Evolutionary conservation across 2,113 vertebrate genomes (phyloP), one percentile per base, ranked within the genome.

Genomic region (Apistogramma diplotaenia): DNA sequence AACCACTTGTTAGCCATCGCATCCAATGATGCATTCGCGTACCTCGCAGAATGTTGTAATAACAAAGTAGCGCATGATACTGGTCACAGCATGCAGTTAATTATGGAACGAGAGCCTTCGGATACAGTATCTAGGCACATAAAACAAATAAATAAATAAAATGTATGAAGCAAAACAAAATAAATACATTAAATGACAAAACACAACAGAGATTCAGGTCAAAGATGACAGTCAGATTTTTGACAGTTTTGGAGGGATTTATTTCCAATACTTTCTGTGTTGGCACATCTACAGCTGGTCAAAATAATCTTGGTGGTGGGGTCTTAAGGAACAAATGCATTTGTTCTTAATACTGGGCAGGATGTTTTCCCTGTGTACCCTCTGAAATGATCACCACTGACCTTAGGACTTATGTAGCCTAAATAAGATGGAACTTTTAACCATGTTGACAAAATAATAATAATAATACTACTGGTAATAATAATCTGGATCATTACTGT

Each of bases 21-120:
- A 11, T 33, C 43, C 23, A 2, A 8, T 82, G 92, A 10, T 83
- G 85, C 89, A 1, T 93, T 92, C 85, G 81, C 0, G 79, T 46
- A 4, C 25, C 6, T 0, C 31, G 4, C 10, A 58, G 43, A 81
- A 40, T 13, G 6, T 74, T 43, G 83, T 61, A 73, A 33, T 46
- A 31, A 73, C 16, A 29, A 1, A 0, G 6, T 13, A 53, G 1
- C 1, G 19, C 58, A 53, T 35, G 7, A 13, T 16, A 25, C n/a
- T 51, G 43, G 43, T 6, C 3, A 25, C 5, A 43, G 6, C 3
- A 13, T 9, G 13, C 15, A 49, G 3, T 11, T n/a, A 13, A 19
- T 72, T 72, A 33, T 5, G 10, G 18, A 19, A 3, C 4, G 9
- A 21, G 1, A 13, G 10, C 37, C 43, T 46, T 6, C 2, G 43